Evolutionary conservation across 2,888 invertebrate species (phyloP), one percentile per base, ranked within the genome.

Genomic region (Conomelus anceps): DNA sequence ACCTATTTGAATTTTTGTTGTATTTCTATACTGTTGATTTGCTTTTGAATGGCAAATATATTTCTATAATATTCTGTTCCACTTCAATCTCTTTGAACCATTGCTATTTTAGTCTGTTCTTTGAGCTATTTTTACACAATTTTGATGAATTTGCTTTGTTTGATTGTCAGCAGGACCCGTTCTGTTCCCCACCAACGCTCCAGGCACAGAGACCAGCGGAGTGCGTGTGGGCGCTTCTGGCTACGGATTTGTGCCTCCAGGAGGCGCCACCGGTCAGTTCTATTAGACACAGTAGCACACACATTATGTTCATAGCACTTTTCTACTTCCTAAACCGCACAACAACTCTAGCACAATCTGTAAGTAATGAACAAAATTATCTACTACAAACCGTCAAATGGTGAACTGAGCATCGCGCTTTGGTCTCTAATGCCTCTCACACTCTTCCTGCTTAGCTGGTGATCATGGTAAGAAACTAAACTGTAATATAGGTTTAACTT

Each of bases 141-240:
- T 34, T 26, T 85, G 26, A 34, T 20, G 17, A 7, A 22, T 88
- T 88, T 88, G 63, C 0, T 26, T 87, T 13, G 23, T 88, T 90
- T 63, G 63, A 63, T 91, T 91, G 88, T 24, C 94, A 94, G 29
- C 94, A 96, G 97, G 97, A 92, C 97, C 97, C 90, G 97, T 97
- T 88, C 95, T 97, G 88, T 97, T 97, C 94, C 96, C 96, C 63
- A 95, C 95, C 90, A 95, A 95, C 23, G 96, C 96, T 11, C 94
- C 95, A 91, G 95, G 96, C 90, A 96, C 96, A 91, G 95, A 95
- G 91, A 96, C 96, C 91, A 97, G 97, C 93, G 97, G 97, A 22
- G 97, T 97, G 63, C 94, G 97, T 89, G 96, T 96, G 29, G 97
- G 97, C 90, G 97, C 97, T 90, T 97, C 97, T 88, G 97, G 97